A percentile compares a stretch with the other conserved stretches of the same genome.
These are phyloP conservation scores for Harpalus rubripes DNA, from an alignment of 2,888 invertebrate genomes.

Conservation along the genomic window DNA sequence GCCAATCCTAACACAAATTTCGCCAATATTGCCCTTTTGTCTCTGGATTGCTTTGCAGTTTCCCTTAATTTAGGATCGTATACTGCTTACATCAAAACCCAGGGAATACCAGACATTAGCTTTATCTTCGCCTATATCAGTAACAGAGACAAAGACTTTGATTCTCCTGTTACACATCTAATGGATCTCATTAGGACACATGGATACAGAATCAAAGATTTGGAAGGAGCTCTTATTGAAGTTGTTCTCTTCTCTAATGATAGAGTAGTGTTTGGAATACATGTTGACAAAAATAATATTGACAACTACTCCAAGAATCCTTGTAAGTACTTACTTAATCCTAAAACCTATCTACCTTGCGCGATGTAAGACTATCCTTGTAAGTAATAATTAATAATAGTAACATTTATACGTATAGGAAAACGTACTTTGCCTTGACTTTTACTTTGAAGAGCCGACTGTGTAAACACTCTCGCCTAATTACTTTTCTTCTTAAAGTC, in stretches of 20 bases:
- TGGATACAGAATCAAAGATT: constrained; percentile 7
- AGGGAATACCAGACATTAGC: constrained; percentile 27
- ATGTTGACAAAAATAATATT: constrained; percentile 26
- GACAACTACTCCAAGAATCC: neutral
- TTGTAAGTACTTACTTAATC: constrained; percentile 39
- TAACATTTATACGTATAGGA: no score
- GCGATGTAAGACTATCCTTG: no score
- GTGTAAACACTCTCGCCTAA: no score
- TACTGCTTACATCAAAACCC: constrained; percentile 23
- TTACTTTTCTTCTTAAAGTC: no score
- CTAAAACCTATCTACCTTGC: no score
- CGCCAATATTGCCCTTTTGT: neutral
- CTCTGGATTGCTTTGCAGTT: neutral
- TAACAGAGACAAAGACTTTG: neutral
- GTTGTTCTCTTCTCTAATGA: constrained; percentile 5
- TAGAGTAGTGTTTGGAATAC: constrained; percentile 6
- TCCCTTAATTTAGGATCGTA: constrained; percentile 10
- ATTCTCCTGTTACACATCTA: constrained; percentile 3
- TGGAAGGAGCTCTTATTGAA: constrained; percentile 9
- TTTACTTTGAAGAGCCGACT: no score
- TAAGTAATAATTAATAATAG: no score
- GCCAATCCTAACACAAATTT: constrained; percentile 16
- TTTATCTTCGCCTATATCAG: neutral
- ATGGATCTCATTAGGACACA: neutral
- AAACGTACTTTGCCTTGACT: no score